A percentile compares a stretch with the other conserved stretches of the same genome.
Conservation (phyloP, 2,113 vertebrate species). For the Alectura lathami region DNA sequence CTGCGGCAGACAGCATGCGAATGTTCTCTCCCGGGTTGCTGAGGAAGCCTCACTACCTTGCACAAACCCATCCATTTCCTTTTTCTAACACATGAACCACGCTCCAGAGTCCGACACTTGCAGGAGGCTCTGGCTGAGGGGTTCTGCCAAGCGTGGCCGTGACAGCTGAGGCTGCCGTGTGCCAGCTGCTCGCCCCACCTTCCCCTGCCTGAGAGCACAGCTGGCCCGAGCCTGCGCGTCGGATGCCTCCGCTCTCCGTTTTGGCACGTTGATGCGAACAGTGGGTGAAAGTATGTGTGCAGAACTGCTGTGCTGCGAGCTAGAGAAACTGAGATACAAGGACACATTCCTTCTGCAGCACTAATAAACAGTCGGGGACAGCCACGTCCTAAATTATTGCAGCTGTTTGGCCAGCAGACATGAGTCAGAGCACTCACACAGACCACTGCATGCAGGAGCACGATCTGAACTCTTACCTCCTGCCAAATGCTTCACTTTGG, state of each 20-base stretch:
- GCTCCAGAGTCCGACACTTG: background rate
- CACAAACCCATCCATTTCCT: background rate
- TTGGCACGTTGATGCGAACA: background rate
- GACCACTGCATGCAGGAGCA: background rate
- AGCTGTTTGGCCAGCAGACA: background rate
- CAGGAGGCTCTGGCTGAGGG: background rate
- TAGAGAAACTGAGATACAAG: background rate
- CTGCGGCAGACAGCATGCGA: background rate
- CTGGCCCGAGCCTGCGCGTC: background rate
- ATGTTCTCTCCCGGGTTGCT: fast-evolving
- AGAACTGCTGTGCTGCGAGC: background rate
- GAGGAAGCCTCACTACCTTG: background rate
- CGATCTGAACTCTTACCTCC: background rate
- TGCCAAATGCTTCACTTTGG: fast-evolving
- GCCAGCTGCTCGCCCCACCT: background rate
- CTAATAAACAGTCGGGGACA: background rate
- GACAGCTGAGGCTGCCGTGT: background rate
- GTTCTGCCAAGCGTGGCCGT: background rate
- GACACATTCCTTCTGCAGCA: background rate
- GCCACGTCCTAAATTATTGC: background rate
- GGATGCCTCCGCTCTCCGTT: fast-evolving
- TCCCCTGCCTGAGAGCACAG: background rate
- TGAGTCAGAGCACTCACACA: background rate
- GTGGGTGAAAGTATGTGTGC: background rate
- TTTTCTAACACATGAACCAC: background rate